These are phyloP conservation scores for Alfaro cultratus DNA, from an alignment of 2,797 vertebrate genomes.

Conservation along the genomic window DNA sequence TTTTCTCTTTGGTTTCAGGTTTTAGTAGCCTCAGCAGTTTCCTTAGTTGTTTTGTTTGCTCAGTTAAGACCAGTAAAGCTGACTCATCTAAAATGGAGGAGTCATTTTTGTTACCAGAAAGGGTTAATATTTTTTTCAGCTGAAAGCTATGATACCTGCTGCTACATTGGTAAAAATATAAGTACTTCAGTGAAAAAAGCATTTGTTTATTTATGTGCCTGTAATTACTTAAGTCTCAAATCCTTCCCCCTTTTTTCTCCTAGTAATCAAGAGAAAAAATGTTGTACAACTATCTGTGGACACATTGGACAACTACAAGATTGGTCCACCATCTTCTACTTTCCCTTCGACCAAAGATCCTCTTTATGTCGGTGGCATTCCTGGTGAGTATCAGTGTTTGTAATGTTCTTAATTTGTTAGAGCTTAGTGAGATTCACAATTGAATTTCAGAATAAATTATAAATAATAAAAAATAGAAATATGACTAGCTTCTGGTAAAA, in stretches of 20 bases:
- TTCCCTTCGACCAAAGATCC: conserved; percentile 69
- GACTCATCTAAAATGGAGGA: background rate
- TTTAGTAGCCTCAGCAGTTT: background rate
- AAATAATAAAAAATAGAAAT: background rate
- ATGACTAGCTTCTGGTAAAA: background rate
- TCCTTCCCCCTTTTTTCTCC: conserved; percentile 14
- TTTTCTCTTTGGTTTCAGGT: background rate
- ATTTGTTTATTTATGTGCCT: background rate
- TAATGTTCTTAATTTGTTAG: background rate
- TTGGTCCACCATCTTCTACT: conserved; percentile 67
- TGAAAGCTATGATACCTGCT: background rate
- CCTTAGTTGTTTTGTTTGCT: background rate
- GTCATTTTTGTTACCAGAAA: background rate
- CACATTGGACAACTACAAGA: conserved; percentile 79
- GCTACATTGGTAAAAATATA: background rate
- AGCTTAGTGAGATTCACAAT: background rate
- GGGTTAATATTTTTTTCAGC: background rate
- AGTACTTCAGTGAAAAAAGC: background rate
- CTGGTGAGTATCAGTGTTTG: conserved; percentile 79
- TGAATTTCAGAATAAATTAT: background rate
- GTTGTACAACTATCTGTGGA: conserved; percentile 87
- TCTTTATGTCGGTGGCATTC: conserved; percentile 88
- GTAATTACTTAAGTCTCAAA: background rate
- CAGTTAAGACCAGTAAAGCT: background rate
- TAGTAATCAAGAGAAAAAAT: conserved; percentile 87